phyloP scores from a whole-genome alignment of 2,888 invertebrate genomes.

The Oxytorus armatus region DNA sequence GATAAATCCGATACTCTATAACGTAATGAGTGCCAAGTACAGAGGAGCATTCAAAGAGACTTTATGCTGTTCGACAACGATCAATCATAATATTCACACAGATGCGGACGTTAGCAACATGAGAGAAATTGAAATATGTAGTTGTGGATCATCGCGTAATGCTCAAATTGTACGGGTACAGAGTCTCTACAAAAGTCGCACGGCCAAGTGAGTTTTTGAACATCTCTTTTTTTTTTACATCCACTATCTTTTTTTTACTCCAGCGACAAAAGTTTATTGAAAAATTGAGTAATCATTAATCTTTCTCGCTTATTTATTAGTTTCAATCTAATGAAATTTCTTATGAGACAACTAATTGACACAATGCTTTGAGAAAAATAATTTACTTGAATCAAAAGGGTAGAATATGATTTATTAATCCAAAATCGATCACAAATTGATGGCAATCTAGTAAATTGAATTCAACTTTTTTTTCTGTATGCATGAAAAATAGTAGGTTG shows the following conservation, averaged over 20 bases:
- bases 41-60: conserved; percentile 91
- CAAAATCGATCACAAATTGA: too few relatives aligned
- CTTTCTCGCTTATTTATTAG: too few relatives aligned
- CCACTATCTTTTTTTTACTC: neutral
- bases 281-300: neutral
- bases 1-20: conserved; percentile 94
- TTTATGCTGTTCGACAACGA: conserved; percentile 87
- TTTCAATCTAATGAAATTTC: too few relatives aligned
- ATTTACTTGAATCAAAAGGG: too few relatives aligned
- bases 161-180: conserved; percentile 85
- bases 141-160: conserved; percentile 84
- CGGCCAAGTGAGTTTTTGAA: conserved; percentile 71
- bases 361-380: too few relatives aligned
- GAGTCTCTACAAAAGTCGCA: conserved; percentile 76
- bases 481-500: conserved; percentile 52
- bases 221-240: neutral
- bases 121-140: conserved; percentile 87
- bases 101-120: conserved; percentile 85
- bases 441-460: too few relatives aligned
- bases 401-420: too few relatives aligned
- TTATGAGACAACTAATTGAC: too few relatives aligned
- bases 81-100: conserved; percentile 68
- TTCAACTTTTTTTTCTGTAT: neutral
- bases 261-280: neutral
- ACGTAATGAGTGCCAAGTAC: conserved; percentile 92